A percentile compares a stretch with the other conserved stretches of the same genome.
Conservation (phyloP, 2,888 invertebrate species). For the Argynnis bischoffii region DNA sequence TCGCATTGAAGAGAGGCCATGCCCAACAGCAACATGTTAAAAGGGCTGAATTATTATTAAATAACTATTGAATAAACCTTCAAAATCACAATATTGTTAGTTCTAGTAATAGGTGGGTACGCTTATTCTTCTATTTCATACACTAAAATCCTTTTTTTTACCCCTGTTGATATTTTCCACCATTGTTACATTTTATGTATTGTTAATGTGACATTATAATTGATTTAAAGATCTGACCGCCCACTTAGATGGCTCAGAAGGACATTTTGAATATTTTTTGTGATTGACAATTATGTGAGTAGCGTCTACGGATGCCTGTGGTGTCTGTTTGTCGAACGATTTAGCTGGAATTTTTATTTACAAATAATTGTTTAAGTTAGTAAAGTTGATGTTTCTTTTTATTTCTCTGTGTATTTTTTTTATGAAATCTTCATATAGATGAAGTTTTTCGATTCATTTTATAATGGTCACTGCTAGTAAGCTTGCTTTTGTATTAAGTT, state of each 20-base stretch:
- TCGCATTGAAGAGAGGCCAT: too few relatives aligned
- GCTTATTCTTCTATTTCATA: too few relatives aligned
- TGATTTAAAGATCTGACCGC: constrained; percentile 46
- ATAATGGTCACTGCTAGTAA: too few relatives aligned
- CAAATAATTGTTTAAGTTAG: constrained; percentile 4
- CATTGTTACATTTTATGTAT: constrained; percentile 10
- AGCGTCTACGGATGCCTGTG: constrained; percentile 25
- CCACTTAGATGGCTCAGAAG: constrained; percentile 37
- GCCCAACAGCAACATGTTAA: too few relatives aligned
- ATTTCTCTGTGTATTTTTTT: background rate
- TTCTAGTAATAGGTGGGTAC: too few relatives aligned
- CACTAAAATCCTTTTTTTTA: background rate
- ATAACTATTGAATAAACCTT: too few relatives aligned
- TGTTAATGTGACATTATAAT: constrained; percentile 49
- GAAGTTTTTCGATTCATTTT: too few relatives aligned
- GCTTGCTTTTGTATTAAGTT: too few relatives aligned
- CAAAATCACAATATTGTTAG: too few relatives aligned
- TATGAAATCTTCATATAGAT: background rate
- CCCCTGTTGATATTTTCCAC: constrained; percentile 11
- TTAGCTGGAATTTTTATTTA: constrained; percentile 12
- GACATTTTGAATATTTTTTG: constrained; percentile 31
- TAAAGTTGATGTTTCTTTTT: background rate
- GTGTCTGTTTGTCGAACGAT: constrained; percentile 18
- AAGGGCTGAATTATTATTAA: too few relatives aligned
- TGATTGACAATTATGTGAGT: constrained; percentile 35